Percentiles rank a stretch among this genome's conserved stretches.
phyloP scores from a whole-genome alignment of 2,797 vertebrate genomes.

The Aldrovandia affinis region DNA sequence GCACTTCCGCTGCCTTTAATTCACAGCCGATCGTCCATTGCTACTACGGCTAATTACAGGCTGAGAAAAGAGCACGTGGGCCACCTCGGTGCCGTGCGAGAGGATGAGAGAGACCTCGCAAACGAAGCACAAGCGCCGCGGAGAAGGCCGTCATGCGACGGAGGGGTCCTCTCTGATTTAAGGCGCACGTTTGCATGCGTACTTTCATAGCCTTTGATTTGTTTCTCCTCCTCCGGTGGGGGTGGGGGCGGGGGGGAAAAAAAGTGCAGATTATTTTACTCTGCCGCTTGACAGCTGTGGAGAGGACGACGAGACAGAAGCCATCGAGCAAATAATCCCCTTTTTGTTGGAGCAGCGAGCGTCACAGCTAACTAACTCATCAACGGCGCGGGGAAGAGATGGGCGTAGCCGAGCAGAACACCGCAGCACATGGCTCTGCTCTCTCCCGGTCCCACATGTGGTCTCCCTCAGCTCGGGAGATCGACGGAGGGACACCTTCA shows the following conservation, averaged over 20 bases:
- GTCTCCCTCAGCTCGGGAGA: background rate
- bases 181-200: background rate
- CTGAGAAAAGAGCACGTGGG: background rate
- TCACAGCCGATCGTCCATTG: background rate
- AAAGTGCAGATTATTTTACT: background rate
- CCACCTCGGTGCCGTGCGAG: background rate
- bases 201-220: background rate
- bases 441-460: background rate
- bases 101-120: background rate
- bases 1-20: background rate
- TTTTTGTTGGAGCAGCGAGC: conserved; percentile 24
- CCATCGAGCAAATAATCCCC: conserved; percentile 23
- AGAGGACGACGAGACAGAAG: conserved; percentile 24
- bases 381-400: conserved; percentile 15
- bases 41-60: background rate
- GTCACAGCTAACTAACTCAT: conserved; percentile 25
- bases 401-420: conserved; percentile 27
- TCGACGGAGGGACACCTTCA: background rate
- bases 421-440: background rate
- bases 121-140: background rate
- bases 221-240: background rate
- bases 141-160: background rate
- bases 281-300: conserved; percentile 23
- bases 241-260: background rate
- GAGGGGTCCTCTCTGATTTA: background rate